Percentiles rank a stretch among this genome's conserved stretches.
Evolutionary conservation across 2,888 invertebrate species (phyloP).

Genomic region (Leistus spinibarbis): DNA sequence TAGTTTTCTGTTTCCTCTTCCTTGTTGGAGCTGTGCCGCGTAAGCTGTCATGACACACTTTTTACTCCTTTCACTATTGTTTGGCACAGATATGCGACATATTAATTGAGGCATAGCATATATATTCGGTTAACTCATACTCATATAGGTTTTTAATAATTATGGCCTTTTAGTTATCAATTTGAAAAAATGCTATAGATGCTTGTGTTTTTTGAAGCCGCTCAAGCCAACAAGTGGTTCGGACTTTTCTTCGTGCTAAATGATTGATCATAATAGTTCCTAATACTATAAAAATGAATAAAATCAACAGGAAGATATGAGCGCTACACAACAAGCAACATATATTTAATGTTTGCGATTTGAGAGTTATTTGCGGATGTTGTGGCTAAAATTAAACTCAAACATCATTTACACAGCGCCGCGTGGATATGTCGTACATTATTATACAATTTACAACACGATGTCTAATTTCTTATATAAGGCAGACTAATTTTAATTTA

Average conservation of each 20-base stretch:
- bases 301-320: too few relatives aligned
- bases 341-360: too few relatives aligned
- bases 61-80: not conserved
- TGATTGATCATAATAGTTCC: too few relatives aligned
- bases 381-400: not conserved
- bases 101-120: not conserved
- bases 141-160: too few relatives aligned
- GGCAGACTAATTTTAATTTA: not conserved
- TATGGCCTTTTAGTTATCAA: too few relatives aligned
- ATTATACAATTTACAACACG: not conserved
- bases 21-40: not conserved
- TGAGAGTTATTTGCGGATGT: conserved; percentile 20
- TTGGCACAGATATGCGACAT: not conserved
- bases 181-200: too few relatives aligned
- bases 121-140: not conserved
- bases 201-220: too few relatives aligned
- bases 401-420: not conserved
- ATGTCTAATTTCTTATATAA: not conserved
- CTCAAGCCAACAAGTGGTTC: too few relatives aligned
- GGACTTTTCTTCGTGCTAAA: too few relatives aligned
- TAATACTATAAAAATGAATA: too few relatives aligned
- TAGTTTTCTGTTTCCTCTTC: not conserved
- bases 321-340: too few relatives aligned
- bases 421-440: not conserved
- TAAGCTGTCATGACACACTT: not conserved